A percentile compares a stretch with the other conserved stretches of the same genome.
Evolutionary conservation across 1,140 invertebrate genomes (phyloP).

Genomic region (Cydia amplana): DNA sequence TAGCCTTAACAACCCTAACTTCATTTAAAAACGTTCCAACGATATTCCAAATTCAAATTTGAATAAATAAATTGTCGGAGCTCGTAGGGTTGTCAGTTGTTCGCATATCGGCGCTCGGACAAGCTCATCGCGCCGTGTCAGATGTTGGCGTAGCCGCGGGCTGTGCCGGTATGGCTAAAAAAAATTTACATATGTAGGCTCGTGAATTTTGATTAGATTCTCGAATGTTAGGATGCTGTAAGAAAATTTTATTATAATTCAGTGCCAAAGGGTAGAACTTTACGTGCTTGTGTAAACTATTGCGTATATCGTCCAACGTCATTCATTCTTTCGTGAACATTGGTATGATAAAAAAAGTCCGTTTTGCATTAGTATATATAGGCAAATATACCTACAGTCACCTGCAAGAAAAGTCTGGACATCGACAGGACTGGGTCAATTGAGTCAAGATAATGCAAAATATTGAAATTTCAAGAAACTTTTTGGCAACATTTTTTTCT

Average conservation of each 20-base stretch:
- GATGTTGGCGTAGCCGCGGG: constrained; percentile 40
- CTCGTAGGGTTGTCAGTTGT: constrained; percentile 29
- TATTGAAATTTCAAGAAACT: no score
- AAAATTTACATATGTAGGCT: constrained; percentile 22
- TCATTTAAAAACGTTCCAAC: constrained; percentile 6
- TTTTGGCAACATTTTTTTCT: no score
- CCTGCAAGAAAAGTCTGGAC: no score
- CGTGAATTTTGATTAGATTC: constrained; percentile 23
- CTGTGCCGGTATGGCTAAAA: background rate
- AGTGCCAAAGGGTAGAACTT: no score
- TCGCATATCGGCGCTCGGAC: constrained; percentile 39
- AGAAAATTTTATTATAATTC: background rate
- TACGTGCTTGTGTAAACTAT: no score
- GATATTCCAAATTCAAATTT: constrained; percentile 28
- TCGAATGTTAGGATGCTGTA: background rate
- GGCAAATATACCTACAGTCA: no score
- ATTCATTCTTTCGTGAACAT: no score
- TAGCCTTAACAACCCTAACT: background rate
- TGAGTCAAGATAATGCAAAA: no score
- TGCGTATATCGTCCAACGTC: no score
- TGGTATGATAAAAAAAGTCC: no score
- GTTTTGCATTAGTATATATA: no score
- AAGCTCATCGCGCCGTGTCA: constrained; percentile 44
- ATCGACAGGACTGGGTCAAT: no score
- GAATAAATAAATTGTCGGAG: constrained; percentile 30